Evolutionary conservation across 53 echinoderm and acorn worm species (phyloP), one percentile per base, ranked within the genome.

Genomic region (Actinopyga echinites): DNA sequence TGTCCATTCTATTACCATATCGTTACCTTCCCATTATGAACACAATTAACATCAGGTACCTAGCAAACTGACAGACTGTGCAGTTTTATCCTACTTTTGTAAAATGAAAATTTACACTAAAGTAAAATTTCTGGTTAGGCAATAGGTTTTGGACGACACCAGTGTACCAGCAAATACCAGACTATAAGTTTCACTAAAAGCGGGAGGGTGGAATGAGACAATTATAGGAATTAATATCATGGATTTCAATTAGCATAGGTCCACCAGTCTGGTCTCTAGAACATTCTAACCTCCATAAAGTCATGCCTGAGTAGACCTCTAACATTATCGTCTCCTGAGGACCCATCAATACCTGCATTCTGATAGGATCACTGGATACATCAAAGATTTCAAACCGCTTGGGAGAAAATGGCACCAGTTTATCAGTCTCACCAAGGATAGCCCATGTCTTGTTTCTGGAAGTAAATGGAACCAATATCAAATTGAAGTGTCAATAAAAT

Each of bases 371-470:
- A 13, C 60, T 61, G 38, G 57, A 33, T 6, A 80, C 42, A 42
- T 38, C 44, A 38, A 80, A 36, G 8, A 59, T 13, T 11, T 80
- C 60, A 43, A 80, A 80, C 12, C 81, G 62, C 13, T 80, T 62
- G 15, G 81, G 81, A 23, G 81, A 80, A 30, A 80, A 80, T n/a
- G 60, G 81, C 9, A 80, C 81, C 37, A 80, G 29, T 28, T 80
- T 80, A 11, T 30, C 42, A 17, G 63, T 62, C 63, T 80, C 81
- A 2, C 81, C 81, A 37, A 80, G 56, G 22, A 80, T 77, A 9
- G 77, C 77, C 77, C 77, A 77, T 6, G 23, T 77, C 49, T 31
- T 19, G 25, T 77, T 77, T 19, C 77, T 77, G 56, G 32, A 77
- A 13, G 26, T 6, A 49, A 49, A 1, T 15, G 49, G 49, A 15